Conservation (phyloP, 2,113 vertebrate genomes). For the Tyto alba region DNA sequence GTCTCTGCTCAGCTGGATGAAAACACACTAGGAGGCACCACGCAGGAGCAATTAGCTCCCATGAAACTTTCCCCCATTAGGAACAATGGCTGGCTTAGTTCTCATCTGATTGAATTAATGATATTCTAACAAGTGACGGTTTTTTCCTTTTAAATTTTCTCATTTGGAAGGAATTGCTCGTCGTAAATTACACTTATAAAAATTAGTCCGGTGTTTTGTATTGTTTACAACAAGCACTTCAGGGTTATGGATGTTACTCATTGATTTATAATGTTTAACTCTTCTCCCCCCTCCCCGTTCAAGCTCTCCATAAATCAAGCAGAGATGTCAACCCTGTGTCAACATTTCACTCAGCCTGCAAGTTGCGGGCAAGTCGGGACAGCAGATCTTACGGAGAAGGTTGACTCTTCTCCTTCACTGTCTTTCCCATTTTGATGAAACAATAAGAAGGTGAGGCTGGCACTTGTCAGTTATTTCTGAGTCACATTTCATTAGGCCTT, state of each 20-base stretch:
- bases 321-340: constrained; percentile 59
- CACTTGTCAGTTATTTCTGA: constrained; percentile 73
- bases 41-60: constrained; percentile 34
- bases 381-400: constrained; percentile 44
- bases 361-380: constrained; percentile 71
- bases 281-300: not conserved
- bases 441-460: constrained; percentile 76
- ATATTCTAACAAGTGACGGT: not conserved
- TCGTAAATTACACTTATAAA: constrained; percentile 48
- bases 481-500: constrained; percentile 70
- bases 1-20: not conserved
- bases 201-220: constrained; percentile 17
- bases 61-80: not conserved
- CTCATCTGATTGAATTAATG: constrained; percentile 15
- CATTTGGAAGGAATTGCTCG: constrained; percentile 62
- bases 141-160: constrained; percentile 31
- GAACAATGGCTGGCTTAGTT: not conserved
- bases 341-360: constrained; percentile 65
- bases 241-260: constrained; percentile 50
- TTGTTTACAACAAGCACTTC: constrained; percentile 47
- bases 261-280: constrained; percentile 56
- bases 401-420: constrained; percentile 34
- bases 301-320: constrained; percentile 64
- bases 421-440: constrained; percentile 66
- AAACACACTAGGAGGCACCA: not conserved